Evolutionary conservation across 2,113 vertebrate genomes (phyloP), one percentile per base, ranked within the genome.

Genomic region (Coryphaenoides rupestris): DNA sequence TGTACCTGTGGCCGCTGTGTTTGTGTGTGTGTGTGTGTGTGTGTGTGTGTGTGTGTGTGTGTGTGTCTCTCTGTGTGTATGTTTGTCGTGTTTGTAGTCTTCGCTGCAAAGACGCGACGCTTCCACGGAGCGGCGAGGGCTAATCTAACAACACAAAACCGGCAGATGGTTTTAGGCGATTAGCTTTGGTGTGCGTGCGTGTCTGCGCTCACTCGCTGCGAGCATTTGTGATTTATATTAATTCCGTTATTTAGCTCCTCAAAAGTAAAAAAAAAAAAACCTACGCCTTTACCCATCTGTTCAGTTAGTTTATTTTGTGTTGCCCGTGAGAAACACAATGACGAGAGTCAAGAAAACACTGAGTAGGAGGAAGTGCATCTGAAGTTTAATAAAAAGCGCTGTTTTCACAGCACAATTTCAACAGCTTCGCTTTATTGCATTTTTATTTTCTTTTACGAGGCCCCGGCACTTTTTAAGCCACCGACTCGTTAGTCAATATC

Each of bases 401-500:
- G 33, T 40, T 40, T 40, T 40, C 33, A 3, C 33, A 40, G 33
- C 2, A 2, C 9, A 40, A 40, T 6, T 40, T 40, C 5, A 73
- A 55, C 33, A 54, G 21, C 52, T 58, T 9, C 17, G 58, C 10
- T 69, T 65, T 67, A 60, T 65, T 65, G 12, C 12, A 66, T 19
- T 53, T 76, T 72, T n/a, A n/a, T n/a, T n/a, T n/a, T n/a, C n/a
- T n/a, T n/a, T n/a, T 12, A 49, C 62, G 24, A 1, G 6, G 15
- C 58, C 40, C 21, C 66, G 0, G 33, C 40, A n/a, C n/a, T n/a
- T 64, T 53, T 62, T 60, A 73, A 77, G 68, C 59, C 33, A 58
- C 17, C 13, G 9, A 70, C 58, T 58, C 19, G 60, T 55, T 45
- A 1, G 5, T 72, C 62, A 76, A 62, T 71, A 73, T 72, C 66